These are phyloP conservation scores for Cremastinae sp. DNA, from an alignment of 2,888 invertebrate species.

Conservation along the genomic window DNA sequence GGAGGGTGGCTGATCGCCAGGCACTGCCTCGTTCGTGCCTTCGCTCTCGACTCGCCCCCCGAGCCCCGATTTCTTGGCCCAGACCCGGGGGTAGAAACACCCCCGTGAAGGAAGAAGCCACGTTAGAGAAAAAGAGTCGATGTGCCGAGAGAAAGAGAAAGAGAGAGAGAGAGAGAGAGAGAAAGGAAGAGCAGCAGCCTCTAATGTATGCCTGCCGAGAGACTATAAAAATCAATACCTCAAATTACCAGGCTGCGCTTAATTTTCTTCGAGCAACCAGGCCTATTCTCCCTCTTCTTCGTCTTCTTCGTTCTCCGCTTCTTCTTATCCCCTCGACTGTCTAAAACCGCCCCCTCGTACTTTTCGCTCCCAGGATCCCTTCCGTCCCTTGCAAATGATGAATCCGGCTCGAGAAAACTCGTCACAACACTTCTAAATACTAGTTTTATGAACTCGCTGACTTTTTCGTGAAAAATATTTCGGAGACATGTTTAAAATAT, in stretches of 20 bases:
- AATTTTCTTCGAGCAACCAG: conserved; percentile 78
- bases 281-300: conserved; percentile 60
- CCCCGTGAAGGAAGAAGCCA: conserved; percentile 48
- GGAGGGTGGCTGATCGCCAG: conserved; percentile 74
- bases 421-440: too few species aligned
- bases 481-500: too few species aligned
- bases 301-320: conserved; percentile 42
- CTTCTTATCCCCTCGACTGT: conserved; percentile 43
- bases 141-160: conserved; percentile 44
- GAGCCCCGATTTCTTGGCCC: conserved; percentile 61
- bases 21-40: conserved; percentile 77
- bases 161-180: conserved; percentile 65
- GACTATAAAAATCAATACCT: conserved; percentile 81
- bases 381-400: conserved; percentile 43
- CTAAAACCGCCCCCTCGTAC: conserved; percentile 50
- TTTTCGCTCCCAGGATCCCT: conserved; percentile 22
- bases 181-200: conserved; percentile 68
- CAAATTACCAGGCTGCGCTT: conserved; percentile 81
- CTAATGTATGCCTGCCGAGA: conserved; percentile 80
- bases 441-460: too few species aligned
- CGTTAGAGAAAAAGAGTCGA: conserved; percentile 59
- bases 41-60: conserved; percentile 64
- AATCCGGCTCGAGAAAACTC: conserved; percentile 4
- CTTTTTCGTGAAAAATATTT: too few species aligned
- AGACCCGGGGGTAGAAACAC: conserved; percentile 61